A percentile compares a stretch with the other conserved stretches of the same genome.
These are phyloP conservation scores for Lithosia quadra DNA, from an alignment of 2,888 invertebrate species.

Conservation along the genomic window DNA sequence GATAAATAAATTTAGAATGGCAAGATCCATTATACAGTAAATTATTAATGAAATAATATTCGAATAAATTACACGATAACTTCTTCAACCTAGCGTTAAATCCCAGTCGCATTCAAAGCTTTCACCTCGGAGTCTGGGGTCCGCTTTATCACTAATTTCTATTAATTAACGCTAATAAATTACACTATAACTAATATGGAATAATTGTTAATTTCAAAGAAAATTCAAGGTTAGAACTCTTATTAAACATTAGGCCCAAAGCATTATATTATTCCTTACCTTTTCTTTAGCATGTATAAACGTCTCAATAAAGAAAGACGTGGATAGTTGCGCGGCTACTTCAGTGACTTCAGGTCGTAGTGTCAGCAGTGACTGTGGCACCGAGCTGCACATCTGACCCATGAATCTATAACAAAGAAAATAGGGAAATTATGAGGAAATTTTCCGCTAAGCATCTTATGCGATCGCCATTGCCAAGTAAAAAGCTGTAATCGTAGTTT, in stretches of 20 bases:
- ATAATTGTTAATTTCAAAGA: background rate
- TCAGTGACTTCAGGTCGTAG: constrained; percentile 93
- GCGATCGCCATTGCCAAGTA: too few species aligned
- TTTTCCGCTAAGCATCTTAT: background rate
- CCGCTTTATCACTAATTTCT: too few species aligned
- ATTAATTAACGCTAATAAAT: too few species aligned
- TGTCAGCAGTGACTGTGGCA: constrained; percentile 95
- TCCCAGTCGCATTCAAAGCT: too few species aligned
- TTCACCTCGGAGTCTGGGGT: too few species aligned
- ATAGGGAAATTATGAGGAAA: background rate
- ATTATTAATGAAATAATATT: too few species aligned
- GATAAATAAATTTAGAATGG: too few species aligned
- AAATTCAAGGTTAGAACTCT: background rate
- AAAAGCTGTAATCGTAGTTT: too few species aligned
- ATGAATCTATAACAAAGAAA: constrained; percentile 90
- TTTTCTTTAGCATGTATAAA: constrained; percentile 99
- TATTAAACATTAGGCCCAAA: background rate
- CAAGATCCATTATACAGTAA: too few species aligned
- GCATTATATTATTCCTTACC: constrained; percentile 73
- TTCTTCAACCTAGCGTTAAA: too few species aligned
- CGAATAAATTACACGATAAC: too few species aligned
- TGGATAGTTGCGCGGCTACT: constrained; percentile 94
- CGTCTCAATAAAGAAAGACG: constrained; percentile 98
- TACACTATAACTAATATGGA: too few species aligned
- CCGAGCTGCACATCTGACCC: constrained; percentile 98